Percentiles rank a stretch among this genome's conserved stretches.
These are phyloP conservation scores for Anoplolepis gracilipes DNA, from an alignment of 1,140 invertebrate genomes.

Conservation along the genomic window DNA sequence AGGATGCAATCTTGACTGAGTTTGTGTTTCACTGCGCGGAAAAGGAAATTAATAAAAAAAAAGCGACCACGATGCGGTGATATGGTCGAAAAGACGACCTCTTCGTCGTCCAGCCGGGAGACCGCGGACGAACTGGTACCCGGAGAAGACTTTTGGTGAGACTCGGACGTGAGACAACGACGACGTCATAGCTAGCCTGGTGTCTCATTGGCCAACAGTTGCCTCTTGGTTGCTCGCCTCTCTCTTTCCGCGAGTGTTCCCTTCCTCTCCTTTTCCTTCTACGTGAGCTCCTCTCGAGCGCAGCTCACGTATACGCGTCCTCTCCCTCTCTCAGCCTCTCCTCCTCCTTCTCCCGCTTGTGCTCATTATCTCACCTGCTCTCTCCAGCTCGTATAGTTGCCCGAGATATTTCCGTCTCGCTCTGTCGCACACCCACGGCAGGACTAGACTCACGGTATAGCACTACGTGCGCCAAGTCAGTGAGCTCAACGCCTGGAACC, in stretches of 20 bases:
- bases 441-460: constrained; percentile 58
- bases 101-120: constrained; percentile 82
- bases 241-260: constrained; percentile 71
- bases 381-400: constrained; percentile 5
- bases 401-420: constrained; percentile 60
- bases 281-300: constrained; percentile 62
- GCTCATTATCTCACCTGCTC: constrained; percentile 55
- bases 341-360: background rate
- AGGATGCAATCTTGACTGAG: constrained; percentile 75
- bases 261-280: constrained; percentile 77
- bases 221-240: constrained; percentile 70
- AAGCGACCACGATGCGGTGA: constrained; percentile 50
- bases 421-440: constrained; percentile 64
- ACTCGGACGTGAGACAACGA: constrained; percentile 77
- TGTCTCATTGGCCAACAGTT: constrained; percentile 77
- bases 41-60: constrained; percentile 63
- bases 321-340: constrained; percentile 23
- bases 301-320: constrained; percentile 52
- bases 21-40: constrained; percentile 75
- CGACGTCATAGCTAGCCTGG: constrained; percentile 77
- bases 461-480: constrained; percentile 68
- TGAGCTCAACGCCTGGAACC: constrained; percentile 78
- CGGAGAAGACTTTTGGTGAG: constrained; percentile 79
- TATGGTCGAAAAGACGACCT: constrained; percentile 65
- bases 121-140: constrained; percentile 83